Conservation (phyloP, 2,113 vertebrate species). For the Ellobius talpinus region DNA sequence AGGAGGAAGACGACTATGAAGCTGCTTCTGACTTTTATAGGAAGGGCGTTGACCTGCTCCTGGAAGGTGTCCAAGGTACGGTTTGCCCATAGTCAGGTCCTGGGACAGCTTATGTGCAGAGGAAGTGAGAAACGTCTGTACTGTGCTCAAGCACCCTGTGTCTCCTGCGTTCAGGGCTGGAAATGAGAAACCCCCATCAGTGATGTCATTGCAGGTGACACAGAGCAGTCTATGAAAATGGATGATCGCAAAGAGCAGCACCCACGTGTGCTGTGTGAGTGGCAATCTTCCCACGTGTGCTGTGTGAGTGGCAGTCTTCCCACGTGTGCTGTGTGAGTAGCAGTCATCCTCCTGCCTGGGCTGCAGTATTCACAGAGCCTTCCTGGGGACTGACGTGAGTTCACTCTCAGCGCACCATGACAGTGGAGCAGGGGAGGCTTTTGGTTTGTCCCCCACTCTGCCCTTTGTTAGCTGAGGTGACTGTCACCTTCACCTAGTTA, state of each 20-base stretch:
- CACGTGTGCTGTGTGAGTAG: neutral
- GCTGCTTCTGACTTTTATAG: slow-evolving; percentile 94
- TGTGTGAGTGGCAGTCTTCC: neutral
- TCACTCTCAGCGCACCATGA: neutral
- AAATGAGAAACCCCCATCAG: neutral
- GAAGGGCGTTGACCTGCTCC: slow-evolving; percentile 95
- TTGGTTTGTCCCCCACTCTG: neutral
- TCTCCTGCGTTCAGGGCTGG: neutral
- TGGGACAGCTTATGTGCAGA: neutral
- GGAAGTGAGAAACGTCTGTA: neutral
- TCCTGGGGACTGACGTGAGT: neutral
- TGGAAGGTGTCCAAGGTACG: slow-evolving; percentile 98
- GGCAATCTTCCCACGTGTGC: neutral
- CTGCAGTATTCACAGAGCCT: neutral
- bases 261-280: neutral
- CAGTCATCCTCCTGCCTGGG: neutral
- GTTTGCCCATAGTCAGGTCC: neutral
- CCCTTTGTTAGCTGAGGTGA: neutral
- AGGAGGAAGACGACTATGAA: slow-evolving; percentile 94
- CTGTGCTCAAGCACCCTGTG: neutral
- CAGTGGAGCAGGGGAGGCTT: neutral
- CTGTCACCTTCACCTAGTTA: neutral
- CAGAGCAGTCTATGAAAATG: neutral
- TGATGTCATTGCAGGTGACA: neutral
- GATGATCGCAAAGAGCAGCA: neutral